These are phyloP conservation scores for Heteractis magnifica DNA, from an alignment of 92 coral and sea anemone genomes.

Conservation along the genomic window DNA sequence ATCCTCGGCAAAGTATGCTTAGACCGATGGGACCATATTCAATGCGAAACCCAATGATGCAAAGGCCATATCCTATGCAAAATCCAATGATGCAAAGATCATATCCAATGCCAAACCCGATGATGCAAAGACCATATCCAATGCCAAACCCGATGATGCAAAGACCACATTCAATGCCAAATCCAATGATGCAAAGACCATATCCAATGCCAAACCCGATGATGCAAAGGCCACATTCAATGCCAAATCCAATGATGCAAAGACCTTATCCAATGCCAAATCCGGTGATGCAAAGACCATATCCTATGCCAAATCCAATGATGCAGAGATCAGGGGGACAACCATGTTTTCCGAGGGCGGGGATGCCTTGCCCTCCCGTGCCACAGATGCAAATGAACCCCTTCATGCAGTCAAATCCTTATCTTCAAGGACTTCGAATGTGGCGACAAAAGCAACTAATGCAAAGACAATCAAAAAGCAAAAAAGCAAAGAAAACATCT, in stretches of 20 bases:
- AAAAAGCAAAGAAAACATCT: neutral
- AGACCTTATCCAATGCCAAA: conserved; percentile 3
- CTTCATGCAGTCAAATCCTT: conserved; percentile 24
- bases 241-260: conserved; percentile 23
- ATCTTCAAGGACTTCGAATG: conserved; percentile 35
- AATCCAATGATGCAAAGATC: conserved; percentile 3
- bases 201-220: conserved; percentile 12
- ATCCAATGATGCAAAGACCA: conserved; percentile 15
- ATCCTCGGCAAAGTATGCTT: neutral
- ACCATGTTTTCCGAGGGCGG: conserved; percentile 22
- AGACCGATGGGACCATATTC: neutral
- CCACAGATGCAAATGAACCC: conserved; percentile 17
- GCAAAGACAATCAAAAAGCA: conserved; percentile 24
- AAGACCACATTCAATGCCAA: conserved; percentile 10
- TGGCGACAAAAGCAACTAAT: conserved; percentile 39
- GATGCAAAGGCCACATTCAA: conserved; percentile 13
- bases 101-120: neutral
- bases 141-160: conserved; percentile 5
- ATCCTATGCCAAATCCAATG: conserved; percentile 18
- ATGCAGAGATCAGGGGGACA: conserved; percentile 20
- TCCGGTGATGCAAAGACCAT: neutral
- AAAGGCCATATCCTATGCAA: conserved; percentile 1
- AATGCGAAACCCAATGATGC: conserved; percentile 13
- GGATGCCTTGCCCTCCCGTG: conserved; percentile 27
- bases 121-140: conserved; percentile 7